Evolutionary conservation across 2,888 invertebrate species (phyloP).

Genomic region (Meta bourneti): DNA sequence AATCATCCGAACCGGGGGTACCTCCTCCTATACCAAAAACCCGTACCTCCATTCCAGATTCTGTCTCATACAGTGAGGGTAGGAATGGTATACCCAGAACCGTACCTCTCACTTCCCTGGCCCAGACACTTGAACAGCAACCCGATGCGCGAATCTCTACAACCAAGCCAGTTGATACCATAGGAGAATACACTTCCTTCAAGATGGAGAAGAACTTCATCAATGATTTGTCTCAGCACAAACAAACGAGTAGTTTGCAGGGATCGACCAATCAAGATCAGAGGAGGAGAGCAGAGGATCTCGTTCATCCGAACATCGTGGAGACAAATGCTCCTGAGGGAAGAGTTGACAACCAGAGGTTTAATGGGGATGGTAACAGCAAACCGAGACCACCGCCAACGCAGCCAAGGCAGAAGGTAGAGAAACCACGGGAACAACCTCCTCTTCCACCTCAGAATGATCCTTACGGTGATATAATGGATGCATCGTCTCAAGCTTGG

Average conservation of each 20-base stretch:
- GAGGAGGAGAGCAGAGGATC: conserved; percentile 30
- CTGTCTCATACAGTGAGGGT: conserved; percentile 21
- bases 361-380: not conserved
- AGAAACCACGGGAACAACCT: conserved; percentile 11
- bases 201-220: conserved; percentile 46
- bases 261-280: conserved; percentile 16
- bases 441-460: conserved; percentile 16
- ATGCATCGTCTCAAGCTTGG: conserved; percentile 1
- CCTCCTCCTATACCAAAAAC: conserved; percentile 54
- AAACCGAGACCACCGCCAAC: conserved; percentile 4
- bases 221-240: conserved; percentile 56
- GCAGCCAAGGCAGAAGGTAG: conserved; percentile 37
- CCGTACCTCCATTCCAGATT: conserved; percentile 31
- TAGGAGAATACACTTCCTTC: not conserved
- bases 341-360: not conserved
- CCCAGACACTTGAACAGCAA: conserved; percentile 61
- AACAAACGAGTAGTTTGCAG: conserved; percentile 23
- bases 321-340: not conserved
- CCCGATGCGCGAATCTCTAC: not conserved
- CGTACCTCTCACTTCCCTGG: conserved; percentile 66
- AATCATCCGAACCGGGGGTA: conserved; percentile 4
- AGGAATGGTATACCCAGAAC: conserved; percentile 74
- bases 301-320: conserved; percentile 58
- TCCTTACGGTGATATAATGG: not conserved
- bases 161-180: conserved; percentile 4